Evolutionary conservation across 1,140 invertebrate genomes (phyloP).

Genomic region (Drosophila ohnishii): DNA sequence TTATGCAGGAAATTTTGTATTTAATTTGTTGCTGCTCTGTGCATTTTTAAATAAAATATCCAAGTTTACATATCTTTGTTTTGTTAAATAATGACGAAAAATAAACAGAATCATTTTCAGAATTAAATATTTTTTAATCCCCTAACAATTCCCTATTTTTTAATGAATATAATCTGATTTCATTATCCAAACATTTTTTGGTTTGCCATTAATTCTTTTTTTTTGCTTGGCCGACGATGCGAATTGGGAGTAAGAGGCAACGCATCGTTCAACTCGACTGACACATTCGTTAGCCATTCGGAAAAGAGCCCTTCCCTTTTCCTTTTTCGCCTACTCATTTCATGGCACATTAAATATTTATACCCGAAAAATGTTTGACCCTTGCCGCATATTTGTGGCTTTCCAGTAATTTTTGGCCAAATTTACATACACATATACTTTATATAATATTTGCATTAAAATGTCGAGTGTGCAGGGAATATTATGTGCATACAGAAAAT

Average conservation of each 20-base stretch:
- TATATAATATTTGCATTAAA: constrained; percentile 61
- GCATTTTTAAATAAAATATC: too few species aligned
- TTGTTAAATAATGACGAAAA: too few species aligned
- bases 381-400: constrained; percentile 42
- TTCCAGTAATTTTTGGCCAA: constrained; percentile 24
- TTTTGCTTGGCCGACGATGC: background rate
- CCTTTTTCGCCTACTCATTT: constrained; percentile 40
- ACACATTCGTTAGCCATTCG: constrained; percentile 35
- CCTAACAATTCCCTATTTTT: background rate
- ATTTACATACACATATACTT: background rate
- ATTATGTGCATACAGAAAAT: constrained; percentile 45
- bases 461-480: constrained; percentile 40
- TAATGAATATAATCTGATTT: background rate
- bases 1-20: background rate
- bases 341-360: constrained; percentile 63
- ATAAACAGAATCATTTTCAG: too few species aligned
- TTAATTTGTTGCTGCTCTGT: background rate
- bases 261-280: constrained; percentile 24
- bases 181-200: background rate
- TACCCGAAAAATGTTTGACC: constrained; percentile 49
- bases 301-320: constrained; percentile 29
- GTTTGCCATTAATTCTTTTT: background rate
- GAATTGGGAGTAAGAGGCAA: background rate
- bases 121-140: background rate
- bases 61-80: too few species aligned